Base-by-base conservation (phyloP, 2,797 vertebrate species). In the Poeciliopsis presidionis region DNA sequence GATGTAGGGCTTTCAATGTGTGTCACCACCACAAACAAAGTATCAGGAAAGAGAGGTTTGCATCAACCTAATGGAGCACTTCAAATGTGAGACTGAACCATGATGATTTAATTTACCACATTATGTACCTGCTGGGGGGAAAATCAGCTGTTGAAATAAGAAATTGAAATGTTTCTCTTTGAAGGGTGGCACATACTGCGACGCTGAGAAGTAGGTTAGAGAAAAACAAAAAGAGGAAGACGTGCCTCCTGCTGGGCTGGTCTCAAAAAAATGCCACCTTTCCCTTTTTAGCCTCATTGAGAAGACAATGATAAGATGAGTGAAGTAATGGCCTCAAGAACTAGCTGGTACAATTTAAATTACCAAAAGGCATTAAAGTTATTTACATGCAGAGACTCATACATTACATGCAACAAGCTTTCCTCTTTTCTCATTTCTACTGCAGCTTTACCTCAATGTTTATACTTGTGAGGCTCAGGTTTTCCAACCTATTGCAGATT, bases 61-160 rank as follows among this genome's bases (percentile, higher is more conserved):
- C 57, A 28, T 59, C 33, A 36, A 45, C 51, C 67, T 14, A 6
- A 53, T n/a, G 73, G 73, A 45, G 49, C 9, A n/a, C 11, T 41
- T 55, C 33, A 55, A n/a, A 39, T 18, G 13, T 18, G 73, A 59
- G 45, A 45, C 36, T 45, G 53, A 59, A 74, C n/a, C 39, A 18
- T 22, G 18, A 67, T 67, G 63, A 59, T 43, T 28, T 67, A 22
- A 41, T 67, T 67, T 25, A 67, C 33, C 33, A 41, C 63, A 74
- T 22, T 65, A 36, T 28, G 14, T 11, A 28, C 46, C 46, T 67
- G 61, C 46, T 67, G 51, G 22, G 39, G 30, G 20, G 36, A 65
- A 65, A 65, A 41, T 65, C 61, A 39, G 63, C 36, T 65, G 63
- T 22, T 39, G 63, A 65, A 65, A 65, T 39, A 65, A 11, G 63